Base-by-base conservation (phyloP, 2,797 vertebrate genomes). In the Hozukius guyotensis region DNA sequence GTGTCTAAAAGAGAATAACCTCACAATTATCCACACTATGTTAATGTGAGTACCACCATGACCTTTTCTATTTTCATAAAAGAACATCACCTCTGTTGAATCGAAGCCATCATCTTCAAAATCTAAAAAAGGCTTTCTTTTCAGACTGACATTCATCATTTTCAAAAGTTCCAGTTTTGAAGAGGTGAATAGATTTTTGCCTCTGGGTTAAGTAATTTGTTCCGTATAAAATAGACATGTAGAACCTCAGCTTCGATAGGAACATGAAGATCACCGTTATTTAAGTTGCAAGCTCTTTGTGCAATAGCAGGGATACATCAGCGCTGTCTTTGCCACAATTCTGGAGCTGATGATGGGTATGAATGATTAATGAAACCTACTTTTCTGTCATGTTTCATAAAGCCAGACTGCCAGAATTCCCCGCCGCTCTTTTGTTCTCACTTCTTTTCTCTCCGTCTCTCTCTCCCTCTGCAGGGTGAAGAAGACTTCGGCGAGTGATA, bases 401-500 rank as follows among this genome's bases (percentile, higher is more conserved):
- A 90, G 82, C 49, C 79, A 77, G 64, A 80, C 72, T 81, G 61
- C 66, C 78, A 78, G 74, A 83, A 75, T 80, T 77, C 57, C 63
- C 84, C 4, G 6, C 60, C 32, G 12, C 75, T 82, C 83, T 87
- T 92, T 89, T 93, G 82, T 91, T 89, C 88, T 90, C 75, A 90
- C 72, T 75, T 57, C 31, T 80, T 52, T 27, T 62, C 53, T 56
- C 72, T 57, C 74, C 63, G 31, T 2, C 4, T 66, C 38, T 76
- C 36, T 38, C 36, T 38, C 13, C 64, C 77, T 88, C 76, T 77
- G 53, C 94, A 99, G 98, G 96, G 92, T 95, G 86, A 98, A 97
- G 91, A 93, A 93, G 75, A 93, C 94, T 0, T 96, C 96, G 8
- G 91, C 72, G 5, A 91, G 89, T 0, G 81, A 81, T 75, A 79